phyloP scores from a whole-genome alignment of 2,797 vertebrate species.

The Rhabdomys pumilio region DNA sequence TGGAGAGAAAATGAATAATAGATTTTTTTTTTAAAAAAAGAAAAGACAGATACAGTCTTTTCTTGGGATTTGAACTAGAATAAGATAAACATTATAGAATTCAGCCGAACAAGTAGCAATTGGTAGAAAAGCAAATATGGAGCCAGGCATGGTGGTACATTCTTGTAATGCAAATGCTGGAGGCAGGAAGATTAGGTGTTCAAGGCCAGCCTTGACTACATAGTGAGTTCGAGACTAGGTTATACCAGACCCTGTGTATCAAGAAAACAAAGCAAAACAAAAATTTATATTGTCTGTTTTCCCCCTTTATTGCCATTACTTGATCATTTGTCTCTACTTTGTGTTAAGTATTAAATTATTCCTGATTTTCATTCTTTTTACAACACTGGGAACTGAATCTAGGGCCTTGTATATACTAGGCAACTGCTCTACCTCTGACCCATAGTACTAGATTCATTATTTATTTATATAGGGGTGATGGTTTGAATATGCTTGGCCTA shows the following conservation, averaged over 20 bases:
- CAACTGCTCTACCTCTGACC: not conserved
- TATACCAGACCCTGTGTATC: not conserved
- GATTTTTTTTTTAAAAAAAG: not conserved
- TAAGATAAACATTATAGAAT: not conserved
- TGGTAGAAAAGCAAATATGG: slow-evolving; percentile 29
- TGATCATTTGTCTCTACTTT: not conserved
- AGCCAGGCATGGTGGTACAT: not conserved
- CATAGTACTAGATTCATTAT: not conserved
- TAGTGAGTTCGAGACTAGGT: not conserved
- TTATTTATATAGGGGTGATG: not conserved
- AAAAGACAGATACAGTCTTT: slow-evolving; percentile 14
- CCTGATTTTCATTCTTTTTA: not conserved
- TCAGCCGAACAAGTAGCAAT: not conserved
- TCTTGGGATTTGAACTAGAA: slow-evolving; percentile 46
- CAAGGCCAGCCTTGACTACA: not conserved
- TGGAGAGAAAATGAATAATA: slow-evolving; percentile 39
- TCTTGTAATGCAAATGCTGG: not conserved
- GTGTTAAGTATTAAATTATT: not conserved
- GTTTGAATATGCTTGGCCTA: too few species aligned
- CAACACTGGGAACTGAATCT: not conserved
- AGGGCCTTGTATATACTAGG: not conserved
- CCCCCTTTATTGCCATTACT: not conserved
- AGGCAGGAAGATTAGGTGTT: not conserved
- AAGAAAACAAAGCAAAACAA: slow-evolving; percentile 14
- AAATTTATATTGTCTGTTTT: not conserved